Percentiles rank a stretch among this genome's conserved stretches.
Evolutionary conservation across 1,140 invertebrate genomes (phyloP).

Genomic region (Sitobion miscanthi): DNA sequence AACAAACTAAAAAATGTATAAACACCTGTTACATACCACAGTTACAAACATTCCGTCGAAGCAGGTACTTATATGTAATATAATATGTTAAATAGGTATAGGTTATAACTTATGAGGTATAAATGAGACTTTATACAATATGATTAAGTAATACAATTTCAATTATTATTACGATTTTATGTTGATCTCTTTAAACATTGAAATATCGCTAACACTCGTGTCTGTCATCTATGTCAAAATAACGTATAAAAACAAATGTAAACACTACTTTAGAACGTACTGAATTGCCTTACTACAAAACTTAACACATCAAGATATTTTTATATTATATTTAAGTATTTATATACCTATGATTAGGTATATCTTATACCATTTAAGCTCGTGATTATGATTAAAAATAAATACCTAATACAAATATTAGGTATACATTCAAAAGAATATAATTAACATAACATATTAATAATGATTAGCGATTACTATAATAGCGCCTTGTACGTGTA

Average conservation of each 20-base stretch:
- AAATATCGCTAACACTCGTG: neutral
- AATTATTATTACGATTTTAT: neutral
- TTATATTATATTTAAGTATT: no score
- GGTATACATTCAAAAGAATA: no score
- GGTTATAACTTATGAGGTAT: no score
- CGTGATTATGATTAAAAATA: no score
- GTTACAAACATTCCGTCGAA: neutral
- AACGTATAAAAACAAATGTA: neutral
- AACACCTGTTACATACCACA: neutral
- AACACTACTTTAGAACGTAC: neutral
- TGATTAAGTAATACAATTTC: neutral
- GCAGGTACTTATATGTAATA: constrained; percentile 3
- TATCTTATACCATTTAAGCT: no score
- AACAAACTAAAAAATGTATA: neutral
- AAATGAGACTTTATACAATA: neutral
- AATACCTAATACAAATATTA: no score
- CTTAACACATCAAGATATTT: neutral
- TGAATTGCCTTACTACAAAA: neutral
- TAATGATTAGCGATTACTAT: no score
- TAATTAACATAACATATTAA: no score
- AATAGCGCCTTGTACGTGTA: no score
- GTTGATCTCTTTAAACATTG: neutral
- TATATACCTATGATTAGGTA: no score
- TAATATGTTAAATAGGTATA: neutral
- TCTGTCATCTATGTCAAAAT: neutral